Evolutionary conservation across 2,113 vertebrate genomes (phyloP).

Genomic region (Hemiscyllium ocellatum): DNA sequence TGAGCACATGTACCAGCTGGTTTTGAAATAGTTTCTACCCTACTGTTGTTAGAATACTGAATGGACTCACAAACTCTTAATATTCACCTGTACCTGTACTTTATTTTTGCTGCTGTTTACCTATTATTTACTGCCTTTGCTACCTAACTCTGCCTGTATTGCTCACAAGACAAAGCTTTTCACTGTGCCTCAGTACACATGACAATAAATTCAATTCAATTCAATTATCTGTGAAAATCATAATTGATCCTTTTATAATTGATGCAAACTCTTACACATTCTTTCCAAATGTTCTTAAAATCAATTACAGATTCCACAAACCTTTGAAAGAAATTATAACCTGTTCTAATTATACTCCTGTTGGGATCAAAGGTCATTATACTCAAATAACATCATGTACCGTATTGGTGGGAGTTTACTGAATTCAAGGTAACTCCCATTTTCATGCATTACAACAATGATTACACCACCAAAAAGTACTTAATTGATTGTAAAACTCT

Average conservation of each 20-base stretch:
- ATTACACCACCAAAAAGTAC: neutral
- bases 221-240: neutral
- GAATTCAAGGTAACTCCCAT: neutral
- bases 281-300: neutral
- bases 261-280: neutral
- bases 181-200: too few relatives aligned
- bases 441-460: neutral
- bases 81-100: too few relatives aligned
- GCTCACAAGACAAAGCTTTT: too few relatives aligned
- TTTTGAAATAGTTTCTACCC: too few relatives aligned
- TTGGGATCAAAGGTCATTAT: neutral
- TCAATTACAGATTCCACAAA: neutral
- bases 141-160: too few relatives aligned
- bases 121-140: too few relatives aligned
- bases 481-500: neutral
- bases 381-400: neutral
- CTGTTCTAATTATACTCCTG: neutral
- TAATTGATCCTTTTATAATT: neutral
- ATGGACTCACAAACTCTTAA: too few relatives aligned
- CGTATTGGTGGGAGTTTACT: neutral
- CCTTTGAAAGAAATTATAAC: too few relatives aligned
- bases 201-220: too few relatives aligned
- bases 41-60: too few relatives aligned
- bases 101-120: too few relatives aligned
- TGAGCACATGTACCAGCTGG: too few relatives aligned